A percentile compares a stretch with the other conserved stretches of the same genome.
These are phyloP conservation scores for Ciconia nigra DNA, from an alignment of 2,797 vertebrate genomes.

Conservation along the genomic window DNA sequence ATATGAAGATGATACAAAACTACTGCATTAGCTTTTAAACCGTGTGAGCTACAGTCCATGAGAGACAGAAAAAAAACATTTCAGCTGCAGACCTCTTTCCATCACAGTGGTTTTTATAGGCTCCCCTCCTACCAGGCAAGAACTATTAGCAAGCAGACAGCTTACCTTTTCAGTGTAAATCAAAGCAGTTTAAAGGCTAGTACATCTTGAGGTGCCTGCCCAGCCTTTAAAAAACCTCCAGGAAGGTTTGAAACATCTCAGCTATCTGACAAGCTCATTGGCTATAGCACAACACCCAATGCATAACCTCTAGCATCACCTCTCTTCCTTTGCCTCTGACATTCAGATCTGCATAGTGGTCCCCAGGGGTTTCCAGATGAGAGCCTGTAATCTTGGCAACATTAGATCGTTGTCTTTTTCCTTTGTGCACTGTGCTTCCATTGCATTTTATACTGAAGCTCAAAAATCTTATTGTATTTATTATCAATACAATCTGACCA, in stretches of 20 bases:
- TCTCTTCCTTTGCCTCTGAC: neutral
- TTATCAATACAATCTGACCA: neutral
- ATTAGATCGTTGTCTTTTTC: neutral
- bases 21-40: neutral
- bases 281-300: neutral
- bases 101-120: neutral
- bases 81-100: neutral
- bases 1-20: neutral
- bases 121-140: neutral
- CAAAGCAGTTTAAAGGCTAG: neutral
- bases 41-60: neutral
- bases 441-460: neutral
- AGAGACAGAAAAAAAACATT: neutral
- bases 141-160: neutral
- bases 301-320: neutral
- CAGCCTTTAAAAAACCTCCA: neutral
- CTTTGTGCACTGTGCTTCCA: neutral
- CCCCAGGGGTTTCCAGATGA: neutral
- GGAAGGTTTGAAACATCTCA: neutral
- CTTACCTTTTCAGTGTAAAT: neutral
- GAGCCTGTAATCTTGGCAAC: neutral
- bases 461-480: neutral
- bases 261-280: neutral
- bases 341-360: neutral
- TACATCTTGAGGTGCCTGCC: neutral